Evolutionary conservation across 2,113 vertebrate species (phyloP).

Genomic region (Nycticebus coucang): DNA sequence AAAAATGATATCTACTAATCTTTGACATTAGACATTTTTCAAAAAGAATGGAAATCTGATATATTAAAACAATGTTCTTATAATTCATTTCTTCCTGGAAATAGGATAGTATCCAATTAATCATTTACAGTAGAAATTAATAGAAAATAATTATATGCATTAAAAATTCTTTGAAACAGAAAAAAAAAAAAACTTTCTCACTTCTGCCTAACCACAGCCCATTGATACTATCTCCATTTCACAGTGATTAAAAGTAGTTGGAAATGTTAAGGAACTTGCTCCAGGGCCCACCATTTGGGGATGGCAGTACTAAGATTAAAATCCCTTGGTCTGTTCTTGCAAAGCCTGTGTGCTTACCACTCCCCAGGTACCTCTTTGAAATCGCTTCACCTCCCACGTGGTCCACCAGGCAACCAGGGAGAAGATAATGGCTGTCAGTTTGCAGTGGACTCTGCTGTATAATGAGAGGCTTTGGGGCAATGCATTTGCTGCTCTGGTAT

Average conservation of each 20-base stretch:
- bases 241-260: neutral
- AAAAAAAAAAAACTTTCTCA: too few relatives aligned
- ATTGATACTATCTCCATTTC: neutral
- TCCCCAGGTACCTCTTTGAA: neutral
- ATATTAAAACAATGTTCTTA: neutral
- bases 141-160: neutral
- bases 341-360: neutral
- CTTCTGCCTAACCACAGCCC: neutral
- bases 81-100: conserved; percentile 23
- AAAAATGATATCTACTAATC: neutral
- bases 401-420: conserved; percentile 1
- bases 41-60: neutral
- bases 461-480: neutral
- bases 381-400: accelerated
- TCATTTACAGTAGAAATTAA: conserved; percentile 35
- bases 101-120: conserved; percentile 28
- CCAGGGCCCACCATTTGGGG: accelerated
- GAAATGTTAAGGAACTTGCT: neutral
- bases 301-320: neutral
- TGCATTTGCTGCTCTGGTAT: accelerated
- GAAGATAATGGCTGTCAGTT: conserved; percentile 20
- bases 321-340: neutral
- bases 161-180: conserved; percentile 47
- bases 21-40: neutral
- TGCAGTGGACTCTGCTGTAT: neutral